Conservation (phyloP, 2,797 vertebrate species). For the Carcharodon carcharias region DNA sequence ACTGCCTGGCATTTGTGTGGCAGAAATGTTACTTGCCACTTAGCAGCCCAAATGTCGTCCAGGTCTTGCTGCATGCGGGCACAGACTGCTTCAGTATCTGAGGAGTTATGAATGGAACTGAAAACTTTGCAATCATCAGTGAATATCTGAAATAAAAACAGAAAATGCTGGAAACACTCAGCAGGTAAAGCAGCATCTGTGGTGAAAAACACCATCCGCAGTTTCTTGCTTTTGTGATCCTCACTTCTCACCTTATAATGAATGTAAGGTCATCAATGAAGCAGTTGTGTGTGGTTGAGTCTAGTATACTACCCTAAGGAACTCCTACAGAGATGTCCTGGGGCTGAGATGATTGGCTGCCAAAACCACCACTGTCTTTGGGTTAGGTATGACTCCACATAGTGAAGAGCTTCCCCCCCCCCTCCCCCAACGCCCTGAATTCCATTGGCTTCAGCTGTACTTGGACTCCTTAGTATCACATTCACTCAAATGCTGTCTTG, state of each 20-base stretch:
- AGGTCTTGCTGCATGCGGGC: background rate
- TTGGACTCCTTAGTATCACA: background rate
- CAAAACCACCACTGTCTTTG: background rate
- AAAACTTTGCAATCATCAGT: background rate
- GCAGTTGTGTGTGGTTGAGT: background rate
- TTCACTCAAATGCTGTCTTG: background rate
- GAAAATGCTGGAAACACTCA: too few species aligned
- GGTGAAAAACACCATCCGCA: too few species aligned
- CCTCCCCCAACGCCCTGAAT: too few species aligned
- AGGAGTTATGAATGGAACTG: background rate
- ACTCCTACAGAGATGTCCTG: background rate
- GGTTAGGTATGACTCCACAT: background rate
- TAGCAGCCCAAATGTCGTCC: background rate
- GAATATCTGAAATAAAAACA: background rate
- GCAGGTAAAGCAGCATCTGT: too few species aligned
- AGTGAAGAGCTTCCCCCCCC: background rate
- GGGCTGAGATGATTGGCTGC: background rate
- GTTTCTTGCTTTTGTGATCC: too few species aligned
- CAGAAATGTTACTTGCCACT: background rate
- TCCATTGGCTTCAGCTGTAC: background rate
- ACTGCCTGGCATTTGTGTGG: too few species aligned
- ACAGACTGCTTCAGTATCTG: background rate
- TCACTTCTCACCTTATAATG: too few species aligned
- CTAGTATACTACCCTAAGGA: too few species aligned
- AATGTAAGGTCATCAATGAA: background rate